A percentile compares a stretch with the other conserved stretches of the same genome.
phyloP scores from a whole-genome alignment of 2,888 invertebrate genomes.

The Cacoxenus indagator region DNA sequence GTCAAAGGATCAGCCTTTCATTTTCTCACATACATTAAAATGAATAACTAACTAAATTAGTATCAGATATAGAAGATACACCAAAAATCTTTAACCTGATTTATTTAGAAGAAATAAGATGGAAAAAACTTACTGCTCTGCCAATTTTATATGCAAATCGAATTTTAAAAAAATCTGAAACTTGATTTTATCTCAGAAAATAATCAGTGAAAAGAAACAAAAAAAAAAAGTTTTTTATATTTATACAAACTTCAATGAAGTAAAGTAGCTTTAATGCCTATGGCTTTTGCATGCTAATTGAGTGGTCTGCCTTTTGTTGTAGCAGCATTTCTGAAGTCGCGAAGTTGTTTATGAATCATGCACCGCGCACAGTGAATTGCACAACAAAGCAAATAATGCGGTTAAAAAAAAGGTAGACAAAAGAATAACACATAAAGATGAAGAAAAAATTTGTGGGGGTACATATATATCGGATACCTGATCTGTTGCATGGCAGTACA shows the following conservation, averaged over 20 bases:
- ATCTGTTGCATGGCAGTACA: background rate
- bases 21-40: conserved; percentile 32
- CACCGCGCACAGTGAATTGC: background rate
- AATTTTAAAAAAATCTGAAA: conserved; percentile 18
- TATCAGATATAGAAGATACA: background rate
- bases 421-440: background rate
- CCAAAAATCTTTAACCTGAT: background rate
- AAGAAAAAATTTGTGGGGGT: background rate
- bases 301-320: conserved; percentile 19
- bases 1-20: conserved; percentile 34
- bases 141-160: conserved; percentile 57
- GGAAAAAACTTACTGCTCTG: background rate
- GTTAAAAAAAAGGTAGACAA: background rate
- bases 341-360: conserved; percentile 43
- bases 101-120: too few relatives aligned
- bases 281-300: conserved; percentile 41
- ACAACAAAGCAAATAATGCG: background rate
- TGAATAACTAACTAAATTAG: background rate
- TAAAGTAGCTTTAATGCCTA: background rate
- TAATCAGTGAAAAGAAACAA: background rate
- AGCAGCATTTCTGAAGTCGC: background rate
- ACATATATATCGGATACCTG: background rate
- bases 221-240: background rate
- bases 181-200: conserved; percentile 25
- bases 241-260: background rate